Evolutionary conservation across 2,113 vertebrate species (phyloP).

Genomic region (Odontophorus gujanensis): DNA sequence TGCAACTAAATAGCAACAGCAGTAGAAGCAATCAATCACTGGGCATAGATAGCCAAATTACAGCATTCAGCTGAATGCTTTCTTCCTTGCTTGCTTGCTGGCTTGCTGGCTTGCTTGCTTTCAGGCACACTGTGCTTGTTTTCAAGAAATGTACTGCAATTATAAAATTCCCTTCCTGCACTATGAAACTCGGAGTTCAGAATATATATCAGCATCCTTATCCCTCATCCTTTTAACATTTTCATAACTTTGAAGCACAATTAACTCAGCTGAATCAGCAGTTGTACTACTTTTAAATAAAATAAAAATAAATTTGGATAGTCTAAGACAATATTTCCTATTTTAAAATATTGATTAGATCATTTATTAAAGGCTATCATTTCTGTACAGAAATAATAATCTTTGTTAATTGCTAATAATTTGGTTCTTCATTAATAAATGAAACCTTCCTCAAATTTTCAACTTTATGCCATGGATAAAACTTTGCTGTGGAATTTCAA

Average conservation of each 20-base stretch:
- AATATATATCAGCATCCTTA: neutral
- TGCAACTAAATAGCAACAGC: neutral
- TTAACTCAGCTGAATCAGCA: neutral
- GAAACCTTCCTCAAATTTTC: slow-evolving; percentile 19
- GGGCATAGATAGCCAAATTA: neutral
- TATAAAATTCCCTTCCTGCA: neutral
- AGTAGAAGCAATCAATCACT: neutral
- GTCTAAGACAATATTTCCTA: neutral
- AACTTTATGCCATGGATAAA: slow-evolving; percentile 20
- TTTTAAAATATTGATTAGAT: neutral
- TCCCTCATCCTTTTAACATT: neutral
- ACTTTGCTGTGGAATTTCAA: slow-evolving; percentile 36
- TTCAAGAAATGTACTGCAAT: neutral
- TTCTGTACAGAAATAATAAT: neutral
- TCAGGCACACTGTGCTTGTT: neutral
- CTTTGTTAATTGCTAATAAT: slow-evolving; percentile 14
- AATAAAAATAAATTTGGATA: neutral
- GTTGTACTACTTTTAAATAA: neutral
- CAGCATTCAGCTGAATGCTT: neutral
- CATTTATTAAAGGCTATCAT: neutral
- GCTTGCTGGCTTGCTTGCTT: neutral
- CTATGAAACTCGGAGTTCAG: neutral
- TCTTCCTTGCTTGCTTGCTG: neutral
- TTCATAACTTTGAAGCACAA: neutral
- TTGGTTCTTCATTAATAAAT: slow-evolving; percentile 1